A percentile compares a stretch with the other conserved stretches of the same genome.
phyloP scores from a whole-genome alignment of 2,888 invertebrate species.

The Gymnocheta viridis region DNA sequence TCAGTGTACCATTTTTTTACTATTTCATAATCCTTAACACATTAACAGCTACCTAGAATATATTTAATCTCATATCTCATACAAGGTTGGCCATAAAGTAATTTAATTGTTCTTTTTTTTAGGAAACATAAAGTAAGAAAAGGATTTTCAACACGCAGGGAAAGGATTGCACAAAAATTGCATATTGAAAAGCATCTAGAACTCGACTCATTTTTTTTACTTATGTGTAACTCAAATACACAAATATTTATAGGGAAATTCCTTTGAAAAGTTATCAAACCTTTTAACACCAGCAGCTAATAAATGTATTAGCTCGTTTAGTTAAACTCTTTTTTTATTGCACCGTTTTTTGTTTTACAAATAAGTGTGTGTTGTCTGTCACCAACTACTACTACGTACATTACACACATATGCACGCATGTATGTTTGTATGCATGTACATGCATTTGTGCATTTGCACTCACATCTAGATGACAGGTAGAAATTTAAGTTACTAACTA shows the following conservation, averaged over 20 bases:
- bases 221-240: conserved; percentile 12
- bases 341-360: conserved; percentile 26
- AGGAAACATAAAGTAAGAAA: conserved; percentile 12
- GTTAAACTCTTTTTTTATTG: conserved; percentile 66
- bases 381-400: too few relatives aligned
- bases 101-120: conserved; percentile 36
- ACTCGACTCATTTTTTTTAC: conserved; percentile 18
- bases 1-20: neutral
- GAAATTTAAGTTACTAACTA: too few relatives aligned
- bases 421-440: too few relatives aligned
- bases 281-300: neutral
- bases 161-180: conserved; percentile 80
- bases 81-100: conserved; percentile 28
- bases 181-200: conserved; percentile 70
- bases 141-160: neutral
- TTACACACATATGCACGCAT: too few relatives aligned
- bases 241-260: conserved; percentile 32
- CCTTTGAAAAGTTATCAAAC: conserved; percentile 10
- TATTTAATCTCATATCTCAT: conserved; percentile 2
- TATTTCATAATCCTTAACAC: conserved; percentile 37
- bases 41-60: conserved; percentile 37
- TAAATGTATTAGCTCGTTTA: too few relatives aligned
- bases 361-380: neutral
- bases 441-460: neutral
- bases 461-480: conserved; percentile 30